phyloP scores from a whole-genome alignment of 2,888 invertebrate species.

The Kryphioiulus occultus region DNA sequence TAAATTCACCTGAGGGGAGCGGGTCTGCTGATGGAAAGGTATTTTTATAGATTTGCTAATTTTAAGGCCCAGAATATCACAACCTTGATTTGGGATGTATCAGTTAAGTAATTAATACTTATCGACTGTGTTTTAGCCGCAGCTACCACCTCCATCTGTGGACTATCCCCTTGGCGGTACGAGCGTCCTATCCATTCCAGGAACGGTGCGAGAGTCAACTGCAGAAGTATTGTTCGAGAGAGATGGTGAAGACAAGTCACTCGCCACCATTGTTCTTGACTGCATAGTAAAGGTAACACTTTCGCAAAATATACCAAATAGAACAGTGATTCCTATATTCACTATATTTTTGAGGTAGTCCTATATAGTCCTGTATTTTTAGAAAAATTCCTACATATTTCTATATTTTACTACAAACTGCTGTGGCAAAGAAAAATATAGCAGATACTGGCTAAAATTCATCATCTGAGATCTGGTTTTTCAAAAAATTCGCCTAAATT shows the following conservation, averaged over 20 bases:
- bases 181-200: constrained; percentile 71
- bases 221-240: constrained; percentile 86
- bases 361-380: too few species aligned
- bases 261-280: constrained; percentile 85
- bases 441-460: too few species aligned
- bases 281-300: constrained; percentile 75
- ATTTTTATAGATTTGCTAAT: background rate
- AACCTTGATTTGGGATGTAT: background rate
- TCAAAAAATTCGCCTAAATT: too few species aligned
- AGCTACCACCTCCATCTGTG: constrained; percentile 64
- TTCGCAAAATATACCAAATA: too few species aligned
- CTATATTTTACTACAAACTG: too few species aligned
- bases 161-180: constrained; percentile 72
- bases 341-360: too few species aligned
- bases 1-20: constrained; percentile 63
- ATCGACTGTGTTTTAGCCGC: background rate
- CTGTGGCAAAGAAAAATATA: too few species aligned
- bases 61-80: constrained; percentile 51
- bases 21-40: constrained; percentile 56
- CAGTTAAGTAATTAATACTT: background rate
- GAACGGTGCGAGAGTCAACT: constrained; percentile 78
- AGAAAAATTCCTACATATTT: too few species aligned
- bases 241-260: constrained; percentile 80
- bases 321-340: too few species aligned
- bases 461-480: too few species aligned